phyloP scores from a whole-genome alignment of 2,797 vertebrate species.

The Centropyge bicolor region DNA sequence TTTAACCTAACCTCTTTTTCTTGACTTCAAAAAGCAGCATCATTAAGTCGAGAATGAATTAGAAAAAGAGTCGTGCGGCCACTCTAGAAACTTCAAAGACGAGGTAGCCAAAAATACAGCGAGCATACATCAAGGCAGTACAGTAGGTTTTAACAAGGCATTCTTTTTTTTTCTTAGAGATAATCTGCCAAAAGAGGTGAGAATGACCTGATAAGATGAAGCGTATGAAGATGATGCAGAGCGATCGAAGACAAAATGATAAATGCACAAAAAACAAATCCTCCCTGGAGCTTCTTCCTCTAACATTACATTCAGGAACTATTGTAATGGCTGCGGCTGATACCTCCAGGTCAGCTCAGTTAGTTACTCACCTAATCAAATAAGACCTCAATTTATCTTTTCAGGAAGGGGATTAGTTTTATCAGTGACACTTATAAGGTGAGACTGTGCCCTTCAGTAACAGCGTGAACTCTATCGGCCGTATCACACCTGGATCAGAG shows the following conservation, averaged over 20 bases:
- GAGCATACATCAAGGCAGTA: background rate
- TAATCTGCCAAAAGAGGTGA: background rate
- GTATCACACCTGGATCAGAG: slow-evolving; percentile 12
- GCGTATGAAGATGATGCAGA: background rate
- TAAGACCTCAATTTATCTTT: slow-evolving; percentile 8
- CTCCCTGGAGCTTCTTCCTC: too few relatives aligned
- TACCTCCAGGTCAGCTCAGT: slow-evolving; percentile 1
- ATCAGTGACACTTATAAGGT: slow-evolving; percentile 14
- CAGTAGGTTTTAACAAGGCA: background rate
- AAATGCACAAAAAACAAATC: background rate
- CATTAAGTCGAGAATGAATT: background rate
- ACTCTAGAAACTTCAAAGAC: slow-evolving; percentile 4
- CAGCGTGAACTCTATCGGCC: background rate
- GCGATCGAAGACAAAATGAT: background rate
- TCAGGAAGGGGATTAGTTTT: slow-evolving; percentile 7
- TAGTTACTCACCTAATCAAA: slow-evolving; percentile 11
- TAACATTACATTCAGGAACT: background rate
- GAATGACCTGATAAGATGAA: background rate
- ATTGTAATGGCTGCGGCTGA: background rate
- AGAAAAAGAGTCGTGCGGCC: background rate
- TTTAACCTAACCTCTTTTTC: background rate
- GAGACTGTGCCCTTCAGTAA: slow-evolving; percentile 9
- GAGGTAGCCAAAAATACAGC: background rate
- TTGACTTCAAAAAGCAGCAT: background rate
- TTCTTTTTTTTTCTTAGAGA: background rate